These are phyloP conservation scores for Nibea albiflora DNA, from an alignment of 2,113 vertebrate genomes.

Conservation along the genomic window DNA sequence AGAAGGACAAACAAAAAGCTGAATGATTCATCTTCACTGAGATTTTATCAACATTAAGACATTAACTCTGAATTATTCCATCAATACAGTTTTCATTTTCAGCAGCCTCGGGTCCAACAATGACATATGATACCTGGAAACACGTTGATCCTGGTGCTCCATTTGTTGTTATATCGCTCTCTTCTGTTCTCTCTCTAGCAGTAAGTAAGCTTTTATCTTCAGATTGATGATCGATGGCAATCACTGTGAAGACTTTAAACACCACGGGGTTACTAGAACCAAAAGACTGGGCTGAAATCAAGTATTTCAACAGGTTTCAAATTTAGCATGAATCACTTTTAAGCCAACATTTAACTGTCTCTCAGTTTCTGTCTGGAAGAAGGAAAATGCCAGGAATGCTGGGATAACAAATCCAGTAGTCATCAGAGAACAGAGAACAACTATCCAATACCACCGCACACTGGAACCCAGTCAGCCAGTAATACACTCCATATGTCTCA, in stretches of 20 bases:
- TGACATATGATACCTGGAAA: conserved; percentile 21
- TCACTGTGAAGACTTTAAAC: conserved; percentile 12
- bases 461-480: conserved; percentile 63
- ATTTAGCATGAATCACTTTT: conserved; percentile 17
- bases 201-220: background rate
- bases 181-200: background rate
- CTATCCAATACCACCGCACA: conserved; percentile 57
- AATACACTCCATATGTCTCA: conserved; percentile 69
- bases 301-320: conserved; percentile 32
- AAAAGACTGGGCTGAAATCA: background rate
- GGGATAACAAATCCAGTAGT: conserved; percentile 63
- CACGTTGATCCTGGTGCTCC: background rate
- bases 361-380: conserved; percentile 39
- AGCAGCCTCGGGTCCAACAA: conserved; percentile 7
- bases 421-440: conserved; percentile 55
- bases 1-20: too few relatives aligned
- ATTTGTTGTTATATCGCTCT: conserved; percentile 3
- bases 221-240: conserved; percentile 6
- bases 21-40: background rate
- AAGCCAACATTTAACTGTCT: conserved; percentile 27
- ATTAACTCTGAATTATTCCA: background rate
- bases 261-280: background rate
- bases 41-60: background rate
- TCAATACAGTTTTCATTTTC: conserved; percentile 13
- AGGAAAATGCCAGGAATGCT: conserved; percentile 58